These are phyloP conservation scores for Epistrophe grossulariae DNA, from an alignment of 2,888 invertebrate species.

Conservation along the genomic window DNA sequence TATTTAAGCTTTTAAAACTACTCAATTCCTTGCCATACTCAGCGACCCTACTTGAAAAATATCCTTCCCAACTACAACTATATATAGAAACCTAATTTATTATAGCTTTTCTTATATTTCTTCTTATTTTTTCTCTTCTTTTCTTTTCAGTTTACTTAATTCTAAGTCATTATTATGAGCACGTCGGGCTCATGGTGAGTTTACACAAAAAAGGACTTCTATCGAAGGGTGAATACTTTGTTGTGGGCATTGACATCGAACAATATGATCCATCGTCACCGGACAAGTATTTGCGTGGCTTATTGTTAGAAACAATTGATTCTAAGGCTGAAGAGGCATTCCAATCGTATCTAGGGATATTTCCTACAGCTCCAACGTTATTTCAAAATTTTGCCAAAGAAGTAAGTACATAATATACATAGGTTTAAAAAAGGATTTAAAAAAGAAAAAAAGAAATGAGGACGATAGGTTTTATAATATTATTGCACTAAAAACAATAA, in stretches of 20 bases:
- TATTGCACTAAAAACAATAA: neutral
- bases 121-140: neutral
- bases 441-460: neutral
- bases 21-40: constrained; percentile 2
- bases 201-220: constrained; percentile 92
- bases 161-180: constrained; percentile 95
- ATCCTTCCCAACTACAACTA: neutral
- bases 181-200: constrained; percentile 94
- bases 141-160: constrained; percentile 91
- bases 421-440: neutral
- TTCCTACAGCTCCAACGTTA: constrained; percentile 90
- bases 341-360: constrained; percentile 92
- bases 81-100: neutral
- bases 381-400: constrained; percentile 89
- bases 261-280: constrained; percentile 92
- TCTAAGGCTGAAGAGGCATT: constrained; percentile 89
- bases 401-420: constrained; percentile 78
- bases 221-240: constrained; percentile 95
- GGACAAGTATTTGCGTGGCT: constrained; percentile 91
- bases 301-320: constrained; percentile 86
- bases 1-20: constrained; percentile 10
- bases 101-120: constrained; percentile 3
- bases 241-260: constrained; percentile 95
- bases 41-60: neutral
- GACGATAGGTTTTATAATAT: constrained; percentile 6